Conservation (phyloP, 2,888 invertebrate genomes). For the Ophion ventricosus region DNA sequence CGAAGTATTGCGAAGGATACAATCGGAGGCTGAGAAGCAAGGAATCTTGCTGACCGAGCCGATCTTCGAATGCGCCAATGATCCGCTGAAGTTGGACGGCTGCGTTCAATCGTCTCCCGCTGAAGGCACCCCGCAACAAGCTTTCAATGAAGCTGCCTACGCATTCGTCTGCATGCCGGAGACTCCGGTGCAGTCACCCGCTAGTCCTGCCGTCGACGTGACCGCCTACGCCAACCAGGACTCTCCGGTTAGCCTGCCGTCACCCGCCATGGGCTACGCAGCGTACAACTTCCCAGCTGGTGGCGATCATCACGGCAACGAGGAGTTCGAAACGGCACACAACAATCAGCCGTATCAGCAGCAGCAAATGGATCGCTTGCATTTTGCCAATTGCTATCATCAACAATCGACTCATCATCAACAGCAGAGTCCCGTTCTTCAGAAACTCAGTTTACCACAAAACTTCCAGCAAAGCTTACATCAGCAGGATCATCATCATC, state of each 20-base stretch:
- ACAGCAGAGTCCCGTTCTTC: neutral
- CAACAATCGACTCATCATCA: conserved; percentile 19
- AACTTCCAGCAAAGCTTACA: neutral
- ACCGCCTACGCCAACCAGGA: conserved; percentile 26
- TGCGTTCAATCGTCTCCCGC: conserved; percentile 34
- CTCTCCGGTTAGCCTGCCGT: conserved; percentile 28
- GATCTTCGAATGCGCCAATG: neutral
- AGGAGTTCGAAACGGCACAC: conserved; percentile 27
- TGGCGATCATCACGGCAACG: conserved; percentile 10
- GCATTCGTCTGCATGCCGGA: conserved; percentile 1
- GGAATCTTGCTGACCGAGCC: conserved; percentile 5
- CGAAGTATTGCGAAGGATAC: conserved; percentile 29
- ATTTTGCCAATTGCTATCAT: conserved; percentile 26
- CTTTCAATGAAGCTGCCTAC: conserved; percentile 1
- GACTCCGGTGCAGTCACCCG: conserved; percentile 26
- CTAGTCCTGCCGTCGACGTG: conserved; percentile 20
- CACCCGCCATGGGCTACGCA: conserved; percentile 20
- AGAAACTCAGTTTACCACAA: conserved; percentile 21
- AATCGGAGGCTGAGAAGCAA: conserved; percentile 40
- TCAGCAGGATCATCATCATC: conserved; percentile 21
- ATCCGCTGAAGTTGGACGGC: conserved; percentile 34
- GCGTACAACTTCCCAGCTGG: conserved; percentile 14
- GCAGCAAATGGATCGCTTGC: conserved; percentile 3
- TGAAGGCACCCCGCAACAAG: neutral
- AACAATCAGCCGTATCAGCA: conserved; percentile 19